phyloP scores from a whole-genome alignment of 1,140 invertebrate species.

The Akabosia matsudoensis region DNA sequence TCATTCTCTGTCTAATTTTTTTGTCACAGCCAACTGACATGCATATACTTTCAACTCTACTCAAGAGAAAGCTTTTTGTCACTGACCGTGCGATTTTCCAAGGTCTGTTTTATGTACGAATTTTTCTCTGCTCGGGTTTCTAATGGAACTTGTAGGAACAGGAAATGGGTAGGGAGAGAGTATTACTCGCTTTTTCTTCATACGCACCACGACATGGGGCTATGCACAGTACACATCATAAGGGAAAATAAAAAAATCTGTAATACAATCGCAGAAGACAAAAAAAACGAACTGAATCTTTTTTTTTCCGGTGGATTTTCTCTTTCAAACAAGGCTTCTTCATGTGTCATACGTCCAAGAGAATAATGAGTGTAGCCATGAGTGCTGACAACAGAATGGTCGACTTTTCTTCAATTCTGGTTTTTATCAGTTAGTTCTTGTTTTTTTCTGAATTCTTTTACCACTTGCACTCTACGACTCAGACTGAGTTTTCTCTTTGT shows the following conservation, averaged over 20 bases:
- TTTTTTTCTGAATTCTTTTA: not conserved
- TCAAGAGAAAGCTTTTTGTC: not conserved
- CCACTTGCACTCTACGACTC: not conserved
- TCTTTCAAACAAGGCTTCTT: not conserved
- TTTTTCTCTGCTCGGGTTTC: not conserved
- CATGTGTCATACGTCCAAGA: slow-evolving; percentile 11
- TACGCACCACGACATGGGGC: too few relatives aligned
- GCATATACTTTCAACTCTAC: not conserved
- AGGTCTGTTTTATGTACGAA: not conserved
- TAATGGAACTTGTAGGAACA: not conserved
- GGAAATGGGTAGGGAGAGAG: not conserved
- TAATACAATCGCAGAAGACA: not conserved
- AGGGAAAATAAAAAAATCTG: too few relatives aligned
- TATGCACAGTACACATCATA: too few relatives aligned
- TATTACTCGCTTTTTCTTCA: too few relatives aligned
- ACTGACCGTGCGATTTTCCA: slow-evolving; percentile 9
- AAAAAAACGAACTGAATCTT: not conserved
- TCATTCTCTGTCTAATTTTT: slow-evolving; percentile 20
- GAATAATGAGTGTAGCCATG: slow-evolving; percentile 8
- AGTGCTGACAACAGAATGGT: slow-evolving; percentile 7
- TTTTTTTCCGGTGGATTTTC: not conserved
- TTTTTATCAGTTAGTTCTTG: not conserved
- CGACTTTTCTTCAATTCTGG: not conserved
- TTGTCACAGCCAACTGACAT: slow-evolving; percentile 6
- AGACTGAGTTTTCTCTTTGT: not conserved